Evolutionary conservation across 1,140 invertebrate genomes (phyloP), one percentile per base, ranked within the genome.

Genomic region (Drosophila repletoides): DNA sequence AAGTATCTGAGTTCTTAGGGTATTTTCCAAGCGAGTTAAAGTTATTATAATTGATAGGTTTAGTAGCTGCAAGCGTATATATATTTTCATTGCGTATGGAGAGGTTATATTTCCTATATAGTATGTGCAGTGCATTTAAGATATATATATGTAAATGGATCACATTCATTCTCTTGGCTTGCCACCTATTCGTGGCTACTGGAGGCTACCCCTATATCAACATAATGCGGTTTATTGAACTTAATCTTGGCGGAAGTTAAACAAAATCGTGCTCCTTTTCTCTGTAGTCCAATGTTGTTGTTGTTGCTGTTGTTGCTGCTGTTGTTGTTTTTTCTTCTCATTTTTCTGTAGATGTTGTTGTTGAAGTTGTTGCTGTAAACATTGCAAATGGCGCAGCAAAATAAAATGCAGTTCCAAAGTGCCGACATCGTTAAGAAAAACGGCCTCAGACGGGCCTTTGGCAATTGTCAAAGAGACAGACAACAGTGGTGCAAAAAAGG

Each of bases 231-330:
- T 76, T 76, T 76, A 76, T 76, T 76, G 74, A 76, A 76, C 74
- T 73, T 68, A 77, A 76, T 76, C 74, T 76, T 68, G 74, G 31
- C 74, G 74, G 74, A 76, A 76, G 74, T 68, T 53, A 43, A 58
- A 46, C 38, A 53, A 76, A 72, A 72, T 73, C 68, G 67, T 67
- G 67, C 24, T 29, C 26, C 5, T n/a, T 21, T 19, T 17, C 34
- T 22, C 34, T 34, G 29, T 14, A 21, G 17, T 41, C n/a, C 26
- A 7, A 22, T 17, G 24, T 60, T 60, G 19, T 65, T 19, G 15
- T 22, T 41, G 36, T 24, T 31, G 19, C 36, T 63, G 46, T 15
- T 41, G 43, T 48, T 64, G 55, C 21, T 26, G 40, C 34, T 51
- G 3, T 12, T 24, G 1, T 3, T 14, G 4, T 22, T 31, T 53